Evolutionary conservation across 2,113 vertebrate species (phyloP).

Genomic region (Peucedramus taeniatus): DNA sequence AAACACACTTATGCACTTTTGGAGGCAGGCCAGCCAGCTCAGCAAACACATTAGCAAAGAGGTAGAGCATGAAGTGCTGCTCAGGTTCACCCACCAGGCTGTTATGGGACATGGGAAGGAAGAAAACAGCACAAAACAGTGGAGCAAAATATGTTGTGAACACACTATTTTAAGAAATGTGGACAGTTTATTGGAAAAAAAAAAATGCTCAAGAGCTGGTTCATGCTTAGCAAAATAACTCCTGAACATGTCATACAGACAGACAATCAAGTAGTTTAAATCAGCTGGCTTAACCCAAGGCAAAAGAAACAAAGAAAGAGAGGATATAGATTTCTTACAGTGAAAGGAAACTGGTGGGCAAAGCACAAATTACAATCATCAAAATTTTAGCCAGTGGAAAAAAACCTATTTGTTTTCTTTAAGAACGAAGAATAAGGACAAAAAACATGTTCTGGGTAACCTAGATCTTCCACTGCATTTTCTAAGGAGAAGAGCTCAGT

Average conservation of each 20-base stretch:
- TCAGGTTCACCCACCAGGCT: background rate
- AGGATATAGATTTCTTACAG: background rate
- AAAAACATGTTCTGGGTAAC: background rate
- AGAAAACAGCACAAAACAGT: background rate
- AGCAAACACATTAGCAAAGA: slow-evolving; percentile 20
- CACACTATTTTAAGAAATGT: background rate
- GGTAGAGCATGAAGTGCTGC: background rate
- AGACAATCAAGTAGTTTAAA: background rate
- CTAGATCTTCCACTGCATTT: background rate
- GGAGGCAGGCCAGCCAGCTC: slow-evolving; percentile 42
- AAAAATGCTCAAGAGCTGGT: background rate
- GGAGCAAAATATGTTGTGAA: slow-evolving; percentile 45
- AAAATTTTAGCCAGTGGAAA: background rate
- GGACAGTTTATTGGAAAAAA: background rate
- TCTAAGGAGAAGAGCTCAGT: background rate
- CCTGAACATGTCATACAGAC: background rate
- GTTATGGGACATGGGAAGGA: background rate
- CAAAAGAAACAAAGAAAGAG: background rate
- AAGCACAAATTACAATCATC: background rate
- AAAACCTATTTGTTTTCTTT: background rate
- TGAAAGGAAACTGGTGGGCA: background rate
- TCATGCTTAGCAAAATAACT: background rate
- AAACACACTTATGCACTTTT: slow-evolving; percentile 1
- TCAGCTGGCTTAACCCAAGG: background rate
- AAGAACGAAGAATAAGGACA: background rate